Percentiles rank a stretch among this genome's conserved stretches.
phyloP scores from a whole-genome alignment of 2,797 vertebrate genomes.

The Enteromius trimaculatus region DNA sequence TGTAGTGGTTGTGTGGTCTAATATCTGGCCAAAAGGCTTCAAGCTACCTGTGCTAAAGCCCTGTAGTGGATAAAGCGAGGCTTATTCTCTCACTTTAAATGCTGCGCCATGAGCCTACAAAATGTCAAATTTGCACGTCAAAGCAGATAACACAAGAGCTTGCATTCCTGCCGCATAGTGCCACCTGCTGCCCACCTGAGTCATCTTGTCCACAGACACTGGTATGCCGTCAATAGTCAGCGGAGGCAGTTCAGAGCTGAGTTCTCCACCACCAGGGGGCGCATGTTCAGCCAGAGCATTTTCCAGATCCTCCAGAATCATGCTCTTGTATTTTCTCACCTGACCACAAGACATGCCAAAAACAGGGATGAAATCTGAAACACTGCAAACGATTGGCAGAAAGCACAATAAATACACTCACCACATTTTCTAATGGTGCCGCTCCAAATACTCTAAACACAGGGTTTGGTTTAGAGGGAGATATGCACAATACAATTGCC shows the following conservation, averaged over 20 bases:
- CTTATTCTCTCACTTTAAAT: too few species aligned
- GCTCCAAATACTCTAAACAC: constrained; percentile 98
- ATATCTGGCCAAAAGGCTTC: background rate
- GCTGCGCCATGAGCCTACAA: background rate
- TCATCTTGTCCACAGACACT: constrained; percentile 99
- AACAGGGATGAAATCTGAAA: constrained; percentile 37
- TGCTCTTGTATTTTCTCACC: constrained; percentile 98
- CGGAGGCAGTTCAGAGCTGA: constrained; percentile 93
- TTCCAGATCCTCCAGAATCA: constrained; percentile 97
- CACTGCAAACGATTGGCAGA: background rate
- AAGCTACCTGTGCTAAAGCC: background rate
- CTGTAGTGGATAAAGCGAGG: background rate
- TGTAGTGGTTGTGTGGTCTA: background rate
- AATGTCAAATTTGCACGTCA: background rate
- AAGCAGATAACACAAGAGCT: background rate
- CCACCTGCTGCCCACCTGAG: constrained; percentile 86
- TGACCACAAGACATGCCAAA: constrained; percentile 65
- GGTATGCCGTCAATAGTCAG: constrained; percentile 98
- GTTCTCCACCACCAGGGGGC: constrained; percentile 86
- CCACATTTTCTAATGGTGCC: constrained; percentile 97
- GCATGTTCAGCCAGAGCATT: constrained; percentile 94
- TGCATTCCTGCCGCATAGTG: constrained; percentile 28
- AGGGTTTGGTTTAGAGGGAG: constrained; percentile 96
- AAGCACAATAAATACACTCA: constrained; percentile 68
- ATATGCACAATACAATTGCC: constrained; percentile 97